Conservation (phyloP, 1,140 invertebrate genomes). For the Hermetia illucens region DNA sequence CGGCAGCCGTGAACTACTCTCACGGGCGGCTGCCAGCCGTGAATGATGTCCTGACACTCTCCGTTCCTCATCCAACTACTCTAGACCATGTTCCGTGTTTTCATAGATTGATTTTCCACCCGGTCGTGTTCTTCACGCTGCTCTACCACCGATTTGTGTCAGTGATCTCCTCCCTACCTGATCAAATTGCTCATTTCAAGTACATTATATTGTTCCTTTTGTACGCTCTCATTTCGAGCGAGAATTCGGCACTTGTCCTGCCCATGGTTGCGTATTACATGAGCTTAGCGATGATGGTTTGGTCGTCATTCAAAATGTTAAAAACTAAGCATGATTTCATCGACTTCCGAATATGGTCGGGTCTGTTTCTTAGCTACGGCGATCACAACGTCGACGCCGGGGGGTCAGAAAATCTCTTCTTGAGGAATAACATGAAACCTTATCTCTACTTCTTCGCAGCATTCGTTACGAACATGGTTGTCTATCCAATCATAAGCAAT, state of each 20-base stretch:
- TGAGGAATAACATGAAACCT: conserved; percentile 66
- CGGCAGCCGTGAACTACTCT: conserved; percentile 66
- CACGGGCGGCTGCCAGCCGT: conserved; percentile 62
- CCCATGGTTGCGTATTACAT: conserved; percentile 55
- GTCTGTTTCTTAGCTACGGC: conserved; percentile 57
- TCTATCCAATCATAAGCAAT: conserved; percentile 60
- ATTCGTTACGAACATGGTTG: conserved; percentile 54
- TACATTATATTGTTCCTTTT: conserved; percentile 49
- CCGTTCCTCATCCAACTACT: conserved; percentile 43
- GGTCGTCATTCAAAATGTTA: conserved; percentile 66
- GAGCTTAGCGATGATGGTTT: conserved; percentile 55
- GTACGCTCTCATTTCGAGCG: conserved; percentile 49
- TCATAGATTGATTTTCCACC: conserved; percentile 54
- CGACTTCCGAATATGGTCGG: conserved; percentile 65
- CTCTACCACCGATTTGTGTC: conserved; percentile 51
- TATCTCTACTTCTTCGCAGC: conserved; percentile 65
- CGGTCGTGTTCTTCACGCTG: conserved; percentile 48
- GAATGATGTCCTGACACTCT: conserved; percentile 53
- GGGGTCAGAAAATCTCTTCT: conserved; percentile 64
- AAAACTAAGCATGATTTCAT: conserved; percentile 55
- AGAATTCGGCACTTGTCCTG: conserved; percentile 47
- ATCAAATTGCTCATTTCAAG: conserved; percentile 42
- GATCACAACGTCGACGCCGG: conserved; percentile 53
- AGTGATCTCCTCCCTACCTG: conserved; percentile 41
- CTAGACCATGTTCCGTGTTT: conserved; percentile 53